Conservation (phyloP, 2,888 invertebrate species). For the Coelinius sp. region DNA sequence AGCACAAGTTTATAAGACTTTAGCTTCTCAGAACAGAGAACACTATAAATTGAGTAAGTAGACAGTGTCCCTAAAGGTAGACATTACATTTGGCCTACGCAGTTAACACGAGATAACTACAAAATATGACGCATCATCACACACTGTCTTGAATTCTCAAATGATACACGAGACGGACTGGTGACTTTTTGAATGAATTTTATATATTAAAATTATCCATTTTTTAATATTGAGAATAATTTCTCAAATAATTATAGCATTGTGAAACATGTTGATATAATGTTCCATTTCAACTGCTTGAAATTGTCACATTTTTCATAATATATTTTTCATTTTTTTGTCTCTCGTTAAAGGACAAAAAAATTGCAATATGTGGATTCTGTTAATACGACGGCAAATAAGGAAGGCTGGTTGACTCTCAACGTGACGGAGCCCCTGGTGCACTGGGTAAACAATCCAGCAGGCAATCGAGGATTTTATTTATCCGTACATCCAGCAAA, state of each 20-base stretch:
- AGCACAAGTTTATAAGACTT: neutral
- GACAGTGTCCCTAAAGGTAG: constrained; percentile 39
- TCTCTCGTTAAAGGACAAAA: constrained; percentile 77
- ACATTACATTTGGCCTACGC: constrained; percentile 59
- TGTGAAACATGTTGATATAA: too few relatives aligned
- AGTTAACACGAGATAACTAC: constrained; percentile 48
- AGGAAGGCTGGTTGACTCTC: constrained; percentile 89
- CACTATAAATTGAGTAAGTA: constrained; percentile 61
- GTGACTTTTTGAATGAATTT: constrained; percentile 48
- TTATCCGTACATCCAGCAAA: constrained; percentile 83
- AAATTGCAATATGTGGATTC: constrained; percentile 83
- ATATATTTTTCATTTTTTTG: neutral
- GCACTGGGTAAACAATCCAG: constrained; percentile 85
- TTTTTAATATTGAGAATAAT: neutral
- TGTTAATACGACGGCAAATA: constrained; percentile 82
- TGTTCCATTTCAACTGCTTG: too few relatives aligned
- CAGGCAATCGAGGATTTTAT: constrained; percentile 88
- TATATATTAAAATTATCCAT: too few relatives aligned
- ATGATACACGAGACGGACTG: constrained; percentile 58
- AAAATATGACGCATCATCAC: constrained; percentile 17
- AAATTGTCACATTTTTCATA: too few relatives aligned
- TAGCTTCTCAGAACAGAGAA: constrained; percentile 55
- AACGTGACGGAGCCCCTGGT: constrained; percentile 85
- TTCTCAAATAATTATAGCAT: too few relatives aligned
- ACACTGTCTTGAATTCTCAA: constrained; percentile 25